Conservation (phyloP, 1,140 invertebrate genomes). For the Chionoecetes opilio region DNA sequence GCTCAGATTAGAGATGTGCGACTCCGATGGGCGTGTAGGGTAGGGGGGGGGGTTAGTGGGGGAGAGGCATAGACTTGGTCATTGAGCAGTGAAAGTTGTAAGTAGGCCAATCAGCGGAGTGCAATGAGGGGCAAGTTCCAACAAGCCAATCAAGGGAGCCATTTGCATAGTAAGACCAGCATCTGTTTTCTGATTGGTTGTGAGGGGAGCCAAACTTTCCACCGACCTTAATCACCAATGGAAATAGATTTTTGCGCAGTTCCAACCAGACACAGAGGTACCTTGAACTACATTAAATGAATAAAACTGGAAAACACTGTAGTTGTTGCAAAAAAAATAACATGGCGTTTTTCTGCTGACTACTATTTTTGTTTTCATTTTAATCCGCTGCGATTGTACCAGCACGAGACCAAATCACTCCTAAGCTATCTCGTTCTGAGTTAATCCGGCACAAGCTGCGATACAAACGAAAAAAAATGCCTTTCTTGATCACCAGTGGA, state of each 20-base stretch:
- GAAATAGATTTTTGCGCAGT: not conserved
- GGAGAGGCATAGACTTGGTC: not conserved
- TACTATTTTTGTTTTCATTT: not conserved
- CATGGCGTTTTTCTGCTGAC: not conserved
- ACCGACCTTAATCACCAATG: conserved; percentile 3
- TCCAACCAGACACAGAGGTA: not conserved
- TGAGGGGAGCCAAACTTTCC: not conserved
- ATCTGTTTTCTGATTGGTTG: conserved; percentile 3
- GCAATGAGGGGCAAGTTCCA: not conserved
- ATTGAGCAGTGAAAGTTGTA: not conserved
- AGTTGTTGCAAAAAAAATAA: not conserved
- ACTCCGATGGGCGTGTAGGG: not conserved
- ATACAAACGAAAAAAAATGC: conserved; percentile 9
- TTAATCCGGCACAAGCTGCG: not conserved
- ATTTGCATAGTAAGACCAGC: conserved; percentile 19
- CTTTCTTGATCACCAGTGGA: not conserved
- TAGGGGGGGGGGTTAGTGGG: not conserved
- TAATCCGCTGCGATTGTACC: not conserved
- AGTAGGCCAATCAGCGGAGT: not conserved
- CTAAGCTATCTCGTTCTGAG: not conserved
- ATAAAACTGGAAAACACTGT: not conserved
- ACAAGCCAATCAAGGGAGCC: not conserved
- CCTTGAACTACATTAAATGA: not conserved
- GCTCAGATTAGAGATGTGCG: no score
- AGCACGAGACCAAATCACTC: not conserved